A percentile compares a stretch with the other conserved stretches of the same genome.
Conservation (phyloP, 2,888 invertebrate species). For the Phrixothrix hirtus region DNA sequence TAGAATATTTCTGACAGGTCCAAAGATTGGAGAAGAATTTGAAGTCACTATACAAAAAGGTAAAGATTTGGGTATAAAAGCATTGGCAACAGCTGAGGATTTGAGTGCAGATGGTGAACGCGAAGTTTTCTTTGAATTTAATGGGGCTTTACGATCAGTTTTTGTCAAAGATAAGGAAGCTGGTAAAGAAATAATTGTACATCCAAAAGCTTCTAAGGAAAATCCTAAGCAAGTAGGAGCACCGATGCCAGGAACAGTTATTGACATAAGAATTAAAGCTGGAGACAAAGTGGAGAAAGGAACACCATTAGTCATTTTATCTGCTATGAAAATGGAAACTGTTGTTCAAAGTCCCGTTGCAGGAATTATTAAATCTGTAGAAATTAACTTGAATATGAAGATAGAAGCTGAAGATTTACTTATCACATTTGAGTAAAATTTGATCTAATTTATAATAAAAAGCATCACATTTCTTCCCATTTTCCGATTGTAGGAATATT, state of each 20-base stretch:
- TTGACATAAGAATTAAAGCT: slow-evolving; percentile 88
- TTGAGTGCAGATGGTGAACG: slow-evolving; percentile 89
- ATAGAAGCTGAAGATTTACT: slow-evolving; percentile 94
- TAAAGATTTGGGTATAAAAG: slow-evolving; percentile 92
- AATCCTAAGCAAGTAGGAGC: slow-evolving; percentile 93
- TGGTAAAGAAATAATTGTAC: slow-evolving; percentile 88
- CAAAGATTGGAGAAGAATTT: slow-evolving; percentile 83
- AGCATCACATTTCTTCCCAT: too few species aligned
- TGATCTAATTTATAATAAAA: too few species aligned
- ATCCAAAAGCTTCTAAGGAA: slow-evolving; percentile 91
- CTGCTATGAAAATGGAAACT: slow-evolving; percentile 99
- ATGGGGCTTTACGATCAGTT: slow-evolving; percentile 94
- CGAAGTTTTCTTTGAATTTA: slow-evolving; percentile 98
- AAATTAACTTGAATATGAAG: slow-evolving; percentile 82
- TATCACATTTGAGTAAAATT: slow-evolving; percentile 73
- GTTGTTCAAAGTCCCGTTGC: slow-evolving; percentile 90
- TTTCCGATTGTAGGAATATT: slow-evolving; percentile 7
- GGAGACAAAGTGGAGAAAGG: slow-evolving; percentile 94
- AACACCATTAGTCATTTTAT: slow-evolving; percentile 87
- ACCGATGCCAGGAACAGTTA: slow-evolving; percentile 97
- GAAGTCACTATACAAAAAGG: slow-evolving; percentile 94
- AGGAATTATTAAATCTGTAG: slow-evolving; percentile 77
- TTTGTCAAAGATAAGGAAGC: slow-evolving; percentile 91
- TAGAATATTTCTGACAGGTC: slow-evolving; percentile 91
- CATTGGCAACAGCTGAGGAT: slow-evolving; percentile 91